Percentiles rank a stretch among this genome's conserved stretches.
phyloP scores from a whole-genome alignment of 2,797 vertebrate species.

The Phataginus tricuspis region DNA sequence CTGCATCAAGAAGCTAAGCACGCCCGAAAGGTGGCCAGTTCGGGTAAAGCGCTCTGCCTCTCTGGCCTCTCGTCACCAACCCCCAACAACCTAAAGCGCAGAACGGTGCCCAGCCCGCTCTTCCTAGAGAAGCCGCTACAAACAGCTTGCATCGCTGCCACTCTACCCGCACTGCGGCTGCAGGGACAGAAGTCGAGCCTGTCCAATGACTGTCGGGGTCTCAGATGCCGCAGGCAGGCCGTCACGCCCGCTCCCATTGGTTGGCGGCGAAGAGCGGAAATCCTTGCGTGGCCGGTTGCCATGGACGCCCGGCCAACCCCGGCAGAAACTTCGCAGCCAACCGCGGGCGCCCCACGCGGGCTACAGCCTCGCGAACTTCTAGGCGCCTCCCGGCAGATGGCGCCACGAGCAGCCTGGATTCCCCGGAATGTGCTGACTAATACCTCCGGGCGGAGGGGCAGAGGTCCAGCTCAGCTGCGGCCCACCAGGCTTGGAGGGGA shows the following conservation, averaged over 20 bases:
- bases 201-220: neutral
- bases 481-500: rapidly evolving
- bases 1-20: neutral
- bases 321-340: constrained; percentile 8
- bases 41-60: neutral
- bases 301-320: constrained; percentile 76
- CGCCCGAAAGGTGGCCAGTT: neutral
- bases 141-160: rapidly evolving
- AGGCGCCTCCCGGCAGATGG: constrained; percentile 78
- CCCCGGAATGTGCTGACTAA: neutral
- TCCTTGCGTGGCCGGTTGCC: constrained; percentile 72
- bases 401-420: constrained; percentile 39
- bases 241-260: constrained; percentile 44
- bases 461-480: neutral
- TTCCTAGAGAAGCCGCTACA: neutral
- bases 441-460: neutral
- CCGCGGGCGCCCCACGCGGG: neutral
- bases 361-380: constrained; percentile 1
- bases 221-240: neutral
- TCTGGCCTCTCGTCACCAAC: neutral
- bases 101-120: rapidly evolving
- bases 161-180: constrained; percentile 26
- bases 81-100: neutral
- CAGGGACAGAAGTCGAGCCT: neutral
- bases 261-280: neutral